These are phyloP conservation scores for Apotomis capreana DNA, from an alignment of 2,888 invertebrate genomes.

Conservation along the genomic window DNA sequence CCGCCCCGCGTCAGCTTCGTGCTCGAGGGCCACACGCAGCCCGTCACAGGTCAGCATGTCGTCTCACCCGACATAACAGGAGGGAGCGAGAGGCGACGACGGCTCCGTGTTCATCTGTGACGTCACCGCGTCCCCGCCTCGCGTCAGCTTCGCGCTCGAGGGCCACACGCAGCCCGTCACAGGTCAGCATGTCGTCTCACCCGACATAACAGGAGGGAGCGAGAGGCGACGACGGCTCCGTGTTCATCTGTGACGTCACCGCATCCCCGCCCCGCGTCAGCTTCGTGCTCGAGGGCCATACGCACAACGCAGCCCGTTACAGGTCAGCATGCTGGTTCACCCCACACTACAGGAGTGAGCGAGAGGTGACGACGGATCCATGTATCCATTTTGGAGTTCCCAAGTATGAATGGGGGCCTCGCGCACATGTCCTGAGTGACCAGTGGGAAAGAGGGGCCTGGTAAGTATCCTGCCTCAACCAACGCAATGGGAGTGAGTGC, in stretches of 20 bases:
- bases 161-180: slow-evolving; percentile 87
- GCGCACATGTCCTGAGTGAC: slow-evolving; percentile 51
- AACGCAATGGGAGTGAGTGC: not conserved
- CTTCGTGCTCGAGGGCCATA: slow-evolving; percentile 89
- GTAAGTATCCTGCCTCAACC: slow-evolving; percentile 59
- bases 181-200: slow-evolving; percentile 66
- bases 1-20: slow-evolving; percentile 88
- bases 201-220: too few species aligned
- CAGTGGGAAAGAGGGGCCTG: slow-evolving; percentile 67
- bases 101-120: too few species aligned
- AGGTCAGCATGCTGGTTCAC: slow-evolving; percentile 66
- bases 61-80: too few species aligned
- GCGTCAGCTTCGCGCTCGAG: slow-evolving; percentile 87
- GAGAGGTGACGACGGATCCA: not conserved
- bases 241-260: not conserved
- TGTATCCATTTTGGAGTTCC: not conserved
- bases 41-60: slow-evolving; percentile 78
- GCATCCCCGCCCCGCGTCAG: slow-evolving; percentile 83
- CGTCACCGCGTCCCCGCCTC: slow-evolving; percentile 66
- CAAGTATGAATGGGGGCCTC: slow-evolving; percentile 86
- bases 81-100: too few species aligned
- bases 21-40: slow-evolving; percentile 89
- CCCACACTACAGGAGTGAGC: not conserved
- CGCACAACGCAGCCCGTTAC: slow-evolving; percentile 81
- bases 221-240: too few species aligned